Evolutionary conservation across 2,888 invertebrate genomes (phyloP), one percentile per base, ranked within the genome.

Genomic region (Phania funesta): DNA sequence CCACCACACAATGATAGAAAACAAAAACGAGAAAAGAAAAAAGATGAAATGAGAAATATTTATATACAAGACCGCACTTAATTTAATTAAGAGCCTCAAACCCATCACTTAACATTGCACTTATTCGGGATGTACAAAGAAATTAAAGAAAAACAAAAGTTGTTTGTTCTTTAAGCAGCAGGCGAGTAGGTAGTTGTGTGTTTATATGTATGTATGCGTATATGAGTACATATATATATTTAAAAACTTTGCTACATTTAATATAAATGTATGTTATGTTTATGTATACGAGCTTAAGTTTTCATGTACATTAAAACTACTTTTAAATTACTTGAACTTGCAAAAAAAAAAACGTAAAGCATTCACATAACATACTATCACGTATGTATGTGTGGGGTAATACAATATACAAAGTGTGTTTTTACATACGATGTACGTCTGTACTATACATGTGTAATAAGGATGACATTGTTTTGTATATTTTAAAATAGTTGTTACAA

Each of bases 41-140:
- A n/a, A n/a, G n/a, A 41, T 18, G 44, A 62, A 20, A 41, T 3
- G 6, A 41, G 20, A 75, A 67, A 52, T 73, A 62, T 65, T 54
- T 65, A 65, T 58, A 56, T 26, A 52, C 64, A 65, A 65, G 60
- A 73, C 77, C 81, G 44, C 68, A 81, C 73, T 81, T 81, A 81
- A 81, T 73, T 77, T 56, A 68, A 77, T 77, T 73, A 73, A 81
- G 71, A 67, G 62, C 75, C 73, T 41, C 71, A 70, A 71, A 70
- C 58, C 64, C 67, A 56, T 62, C 73, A 68, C 77, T 77, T 73
- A 81, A 64, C 73, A 73, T 64, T 68, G 58, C 68, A 82, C 68
- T 82, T 68, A 56, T 71, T 71, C 71, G 65, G 35, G 48, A 65
- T 58, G 54, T 56, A 38, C 32, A 50, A 56, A 46, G 46, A 56